These are phyloP conservation scores for Arothron firmamentum DNA, from an alignment of 2,113 vertebrate species.

Conservation along the genomic window DNA sequence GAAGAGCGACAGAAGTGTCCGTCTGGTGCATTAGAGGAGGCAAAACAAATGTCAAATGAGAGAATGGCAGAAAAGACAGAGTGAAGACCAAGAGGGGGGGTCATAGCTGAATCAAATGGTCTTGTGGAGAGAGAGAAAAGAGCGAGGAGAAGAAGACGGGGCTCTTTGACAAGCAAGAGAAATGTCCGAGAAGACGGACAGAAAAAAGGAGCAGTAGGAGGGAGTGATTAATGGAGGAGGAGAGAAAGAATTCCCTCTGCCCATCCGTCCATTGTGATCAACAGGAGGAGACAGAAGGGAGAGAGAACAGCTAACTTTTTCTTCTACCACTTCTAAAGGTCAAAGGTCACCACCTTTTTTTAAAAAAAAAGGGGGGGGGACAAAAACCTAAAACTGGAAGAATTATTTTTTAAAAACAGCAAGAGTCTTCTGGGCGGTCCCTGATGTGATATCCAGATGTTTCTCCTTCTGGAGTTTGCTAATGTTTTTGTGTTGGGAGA, in stretches of 20 bases:
- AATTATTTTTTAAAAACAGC: no score
- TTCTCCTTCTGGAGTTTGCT: neutral
- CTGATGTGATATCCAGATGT: neutral
- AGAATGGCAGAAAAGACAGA: neutral
- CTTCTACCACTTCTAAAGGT: slow-evolving; percentile 27
- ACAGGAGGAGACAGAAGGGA: neutral
- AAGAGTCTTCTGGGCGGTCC: neutral
- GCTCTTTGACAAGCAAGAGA: slow-evolving; percentile 24
- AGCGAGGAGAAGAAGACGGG: slow-evolving; percentile 17
- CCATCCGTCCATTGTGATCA: slow-evolving; percentile 29
- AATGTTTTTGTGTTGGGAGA: slow-evolving; percentile 12
- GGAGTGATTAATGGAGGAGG: slow-evolving; percentile 51
- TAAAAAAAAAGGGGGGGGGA: neutral
- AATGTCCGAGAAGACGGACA: slow-evolving; percentile 9
- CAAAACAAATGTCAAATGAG: neutral
- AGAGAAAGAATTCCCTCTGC: slow-evolving; percentile 19
- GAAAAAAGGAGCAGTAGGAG: slow-evolving; percentile 31
- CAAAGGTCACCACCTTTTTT: slow-evolving; percentile 26
- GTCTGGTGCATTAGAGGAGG: neutral
- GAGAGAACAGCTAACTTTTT: neutral
- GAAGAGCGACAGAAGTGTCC: no score
- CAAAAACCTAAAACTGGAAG: no score
- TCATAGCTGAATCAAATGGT: slow-evolving; percentile 6
- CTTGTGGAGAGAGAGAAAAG: slow-evolving; percentile 20
- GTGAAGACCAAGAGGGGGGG: neutral